These are phyloP conservation scores for Oceanodroma tethys DNA, from an alignment of 2,113 vertebrate species.

Conservation along the genomic window DNA sequence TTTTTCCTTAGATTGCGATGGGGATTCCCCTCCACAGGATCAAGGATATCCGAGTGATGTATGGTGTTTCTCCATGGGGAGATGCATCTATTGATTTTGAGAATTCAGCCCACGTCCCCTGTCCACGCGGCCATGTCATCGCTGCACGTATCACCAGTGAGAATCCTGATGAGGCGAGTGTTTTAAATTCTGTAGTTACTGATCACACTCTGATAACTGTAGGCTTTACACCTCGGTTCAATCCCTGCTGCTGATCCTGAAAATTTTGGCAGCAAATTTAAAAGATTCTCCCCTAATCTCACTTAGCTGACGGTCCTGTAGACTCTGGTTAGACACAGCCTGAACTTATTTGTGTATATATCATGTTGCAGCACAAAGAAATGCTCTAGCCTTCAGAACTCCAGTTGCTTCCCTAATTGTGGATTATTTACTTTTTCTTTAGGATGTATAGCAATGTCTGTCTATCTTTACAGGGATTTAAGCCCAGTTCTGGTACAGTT, in stretches of 20 bases:
- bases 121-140: slow-evolving; percentile 93
- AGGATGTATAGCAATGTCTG: background rate
- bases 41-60: slow-evolving; percentile 96
- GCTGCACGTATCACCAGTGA: slow-evolving; percentile 98
- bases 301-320: background rate
- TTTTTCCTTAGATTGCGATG: slow-evolving; percentile 88
- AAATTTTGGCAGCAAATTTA: background rate
- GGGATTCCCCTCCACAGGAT: slow-evolving; percentile 95
- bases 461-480: slow-evolving; percentile 86
- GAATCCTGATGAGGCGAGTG: slow-evolving; percentile 93
- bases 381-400: background rate
- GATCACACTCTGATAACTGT: rapidly evolving
- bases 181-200: rapidly evolving
- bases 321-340: background rate
- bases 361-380: background rate
- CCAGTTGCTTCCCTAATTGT: background rate
- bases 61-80: slow-evolving; percentile 92
- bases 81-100: slow-evolving; percentile 92
- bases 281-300: background rate
- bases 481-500: slow-evolving; percentile 96
- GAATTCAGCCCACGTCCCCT: slow-evolving; percentile 85
- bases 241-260: background rate
- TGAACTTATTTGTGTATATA: rapidly evolving
- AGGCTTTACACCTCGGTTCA: background rate
- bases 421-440: background rate